Percentiles rank a stretch among this genome's conserved stretches.
Evolutionary conservation across 2,797 vertebrate species (phyloP).

Genomic region (Sardinella longiceps): DNA sequence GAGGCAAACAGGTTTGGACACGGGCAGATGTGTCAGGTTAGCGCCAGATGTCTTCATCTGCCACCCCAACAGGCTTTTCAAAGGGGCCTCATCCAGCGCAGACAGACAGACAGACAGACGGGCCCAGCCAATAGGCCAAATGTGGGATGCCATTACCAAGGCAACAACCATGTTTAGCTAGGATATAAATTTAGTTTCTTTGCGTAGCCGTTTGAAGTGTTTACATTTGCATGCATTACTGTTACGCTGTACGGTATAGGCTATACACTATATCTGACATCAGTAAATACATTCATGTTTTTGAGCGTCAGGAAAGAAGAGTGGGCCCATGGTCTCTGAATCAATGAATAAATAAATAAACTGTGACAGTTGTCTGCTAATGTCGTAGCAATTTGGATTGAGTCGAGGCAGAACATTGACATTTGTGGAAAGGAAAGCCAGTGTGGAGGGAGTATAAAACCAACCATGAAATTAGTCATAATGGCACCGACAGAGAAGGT

Average conservation of each 20-base stretch:
- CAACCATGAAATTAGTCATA: neutral
- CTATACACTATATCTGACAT: too few relatives aligned
- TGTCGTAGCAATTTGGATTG: too few relatives aligned
- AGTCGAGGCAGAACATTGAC: neutral
- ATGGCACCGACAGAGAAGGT: neutral
- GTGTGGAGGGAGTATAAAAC: neutral
- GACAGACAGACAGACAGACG: constrained; percentile 70
- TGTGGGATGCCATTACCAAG: neutral
- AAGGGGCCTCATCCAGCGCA: constrained; percentile 62
- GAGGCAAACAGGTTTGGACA: constrained; percentile 72
- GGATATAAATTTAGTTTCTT: too few relatives aligned
- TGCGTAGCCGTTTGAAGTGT: neutral
- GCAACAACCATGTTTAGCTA: neutral
- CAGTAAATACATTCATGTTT: neutral
- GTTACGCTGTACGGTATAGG: too few relatives aligned
- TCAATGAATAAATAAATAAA: too few relatives aligned
- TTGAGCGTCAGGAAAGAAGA: neutral
- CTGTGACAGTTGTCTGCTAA: too few relatives aligned
- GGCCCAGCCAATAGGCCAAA: constrained; percentile 54
- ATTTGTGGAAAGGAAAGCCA: neutral
- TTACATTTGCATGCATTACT: neutral
- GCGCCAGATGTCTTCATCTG: constrained; percentile 78
- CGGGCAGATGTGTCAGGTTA: constrained; percentile 74
- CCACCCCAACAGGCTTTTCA: constrained; percentile 58
- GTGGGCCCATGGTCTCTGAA: neutral